Conservation (phyloP, 2,888 invertebrate genomes). For the Leptogaster cylindrica region DNA sequence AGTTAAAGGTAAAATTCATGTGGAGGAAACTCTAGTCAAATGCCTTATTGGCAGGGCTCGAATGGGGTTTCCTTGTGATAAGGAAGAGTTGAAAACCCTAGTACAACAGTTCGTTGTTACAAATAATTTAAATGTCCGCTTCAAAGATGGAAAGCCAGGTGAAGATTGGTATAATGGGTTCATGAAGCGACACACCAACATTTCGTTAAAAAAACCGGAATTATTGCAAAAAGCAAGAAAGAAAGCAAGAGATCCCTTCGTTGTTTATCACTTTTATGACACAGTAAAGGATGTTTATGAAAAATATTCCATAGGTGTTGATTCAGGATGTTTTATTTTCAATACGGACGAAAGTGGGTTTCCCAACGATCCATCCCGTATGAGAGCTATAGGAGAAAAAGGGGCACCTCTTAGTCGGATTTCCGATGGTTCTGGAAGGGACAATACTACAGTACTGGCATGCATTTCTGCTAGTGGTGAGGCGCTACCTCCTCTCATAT, state of each 20-base stretch:
- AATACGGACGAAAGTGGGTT: not conserved
- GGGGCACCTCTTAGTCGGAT: not conserved
- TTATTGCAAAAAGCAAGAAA: not conserved
- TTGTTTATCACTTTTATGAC: not conserved
- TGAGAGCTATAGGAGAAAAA: not conserved
- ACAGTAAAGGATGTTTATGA: not conserved
- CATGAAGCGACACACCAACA: not conserved
- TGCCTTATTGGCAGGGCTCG: no score
- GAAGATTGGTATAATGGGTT: not conserved
- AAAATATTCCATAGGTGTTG: not conserved
- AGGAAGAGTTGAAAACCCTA: no score
- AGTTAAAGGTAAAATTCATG: no score
- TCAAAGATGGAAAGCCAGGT: no score
- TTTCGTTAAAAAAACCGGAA: not conserved
- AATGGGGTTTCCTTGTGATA: no score
- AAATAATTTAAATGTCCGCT: no score
- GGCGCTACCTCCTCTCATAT: slow-evolving; percentile 2
- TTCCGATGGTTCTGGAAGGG: not conserved
- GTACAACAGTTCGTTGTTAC: no score
- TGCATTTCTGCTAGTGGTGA: no score
- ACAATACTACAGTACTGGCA: not conserved
- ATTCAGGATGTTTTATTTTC: not conserved
- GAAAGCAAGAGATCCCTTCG: not conserved
- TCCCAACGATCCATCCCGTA: no score
- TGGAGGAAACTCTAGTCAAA: no score